A percentile compares a stretch with the other conserved stretches of the same genome.
Evolutionary conservation across 1,140 invertebrate genomes (phyloP).

Genomic region (Batillaria attramentaria): DNA sequence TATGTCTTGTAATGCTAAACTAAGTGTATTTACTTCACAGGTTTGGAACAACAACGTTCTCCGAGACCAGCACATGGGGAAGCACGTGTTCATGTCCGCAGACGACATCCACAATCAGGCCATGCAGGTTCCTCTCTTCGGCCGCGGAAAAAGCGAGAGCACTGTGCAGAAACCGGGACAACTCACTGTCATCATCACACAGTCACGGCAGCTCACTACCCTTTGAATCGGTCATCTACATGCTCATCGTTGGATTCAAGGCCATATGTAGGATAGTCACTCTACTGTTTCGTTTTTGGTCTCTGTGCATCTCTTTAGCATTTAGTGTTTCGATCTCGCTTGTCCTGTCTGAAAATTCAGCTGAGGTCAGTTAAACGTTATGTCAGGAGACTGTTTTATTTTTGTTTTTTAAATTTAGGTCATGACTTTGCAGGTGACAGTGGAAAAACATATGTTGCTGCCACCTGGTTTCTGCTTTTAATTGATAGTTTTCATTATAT

Average conservation of each 20-base stretch:
- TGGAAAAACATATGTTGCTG: too few species aligned
- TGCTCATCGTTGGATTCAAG: background rate
- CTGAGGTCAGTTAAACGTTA: background rate
- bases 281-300: background rate
- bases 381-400: background rate
- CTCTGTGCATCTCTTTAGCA: conserved; percentile 15
- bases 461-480: too few species aligned
- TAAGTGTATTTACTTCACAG: conserved; percentile 45
- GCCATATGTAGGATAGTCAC: background rate
- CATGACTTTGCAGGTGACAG: too few species aligned
- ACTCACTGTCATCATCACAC: conserved; percentile 59
- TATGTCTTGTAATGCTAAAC: background rate
- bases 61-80: conserved; percentile 67
- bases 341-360: background rate
- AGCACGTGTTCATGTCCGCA: conserved; percentile 60
- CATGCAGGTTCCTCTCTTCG: conserved; percentile 56
- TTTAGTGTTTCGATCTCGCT: background rate
- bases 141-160: conserved; percentile 57
- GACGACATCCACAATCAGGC: conserved; percentile 55
- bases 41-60: conserved; percentile 70
- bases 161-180: conserved; percentile 55
- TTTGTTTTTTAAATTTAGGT: too few species aligned
- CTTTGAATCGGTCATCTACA: conserved; percentile 35
- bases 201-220: conserved; percentile 48
- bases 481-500: too few species aligned